Evolutionary conservation across 2,797 vertebrate species (phyloP).

Genomic region (Mico argentatus): DNA sequence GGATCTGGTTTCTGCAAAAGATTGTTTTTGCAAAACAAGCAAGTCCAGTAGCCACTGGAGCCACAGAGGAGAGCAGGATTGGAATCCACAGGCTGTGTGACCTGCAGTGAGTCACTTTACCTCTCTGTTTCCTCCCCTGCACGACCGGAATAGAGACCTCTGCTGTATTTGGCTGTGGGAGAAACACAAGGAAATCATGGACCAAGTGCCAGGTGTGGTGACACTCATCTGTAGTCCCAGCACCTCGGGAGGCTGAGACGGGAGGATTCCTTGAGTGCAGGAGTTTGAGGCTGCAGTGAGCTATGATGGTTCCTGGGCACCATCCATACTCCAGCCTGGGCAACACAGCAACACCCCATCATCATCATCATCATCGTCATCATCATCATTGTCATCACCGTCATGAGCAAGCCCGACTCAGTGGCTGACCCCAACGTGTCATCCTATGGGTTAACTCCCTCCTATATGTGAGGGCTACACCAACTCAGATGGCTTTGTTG

Average conservation of each 20-base stretch:
- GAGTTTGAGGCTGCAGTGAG: not conserved
- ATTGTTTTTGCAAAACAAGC: not conserved
- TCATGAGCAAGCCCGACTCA: not conserved
- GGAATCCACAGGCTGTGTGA: not conserved
- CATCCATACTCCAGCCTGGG: not conserved
- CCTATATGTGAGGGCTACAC: accelerated
- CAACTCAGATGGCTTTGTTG: not conserved
- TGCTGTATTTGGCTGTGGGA: not conserved
- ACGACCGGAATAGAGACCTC: accelerated
- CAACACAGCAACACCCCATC: not conserved
- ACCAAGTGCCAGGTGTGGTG: not conserved
- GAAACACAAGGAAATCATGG: not conserved
- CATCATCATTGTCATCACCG: no score
- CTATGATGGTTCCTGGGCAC: not conserved
- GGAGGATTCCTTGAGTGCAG: not conserved
- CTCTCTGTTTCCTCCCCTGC: not conserved
- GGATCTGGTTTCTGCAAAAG: not conserved
- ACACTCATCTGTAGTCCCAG: not conserved
- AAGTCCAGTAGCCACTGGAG: not conserved
- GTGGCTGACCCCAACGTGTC: not conserved
- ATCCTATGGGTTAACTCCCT: not conserved
- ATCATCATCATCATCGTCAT: not conserved
- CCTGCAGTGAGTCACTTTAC: not conserved
- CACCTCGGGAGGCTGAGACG: not conserved
- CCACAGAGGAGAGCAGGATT: not conserved